phyloP scores from a whole-genome alignment of 37 sponge, comb jelly and placozoan genomes.

The Geodia barretti region DNA sequence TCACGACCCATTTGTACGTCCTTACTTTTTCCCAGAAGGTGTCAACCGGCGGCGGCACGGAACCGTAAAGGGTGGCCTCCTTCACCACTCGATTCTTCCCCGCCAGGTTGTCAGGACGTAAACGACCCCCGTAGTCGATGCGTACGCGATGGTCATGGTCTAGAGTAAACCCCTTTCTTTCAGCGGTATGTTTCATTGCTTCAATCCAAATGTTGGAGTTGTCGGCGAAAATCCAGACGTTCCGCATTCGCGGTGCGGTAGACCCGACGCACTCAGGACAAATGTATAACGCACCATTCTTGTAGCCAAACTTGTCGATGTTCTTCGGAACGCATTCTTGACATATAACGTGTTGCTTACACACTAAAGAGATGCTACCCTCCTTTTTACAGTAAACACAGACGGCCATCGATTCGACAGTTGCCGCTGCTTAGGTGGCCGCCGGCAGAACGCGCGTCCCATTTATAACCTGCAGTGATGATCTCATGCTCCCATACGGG shows the following conservation, averaged over 20 bases:
- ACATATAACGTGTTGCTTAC: neutral
- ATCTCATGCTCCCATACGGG: no score
- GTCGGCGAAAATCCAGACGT: neutral
- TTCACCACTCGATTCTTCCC: slow-evolving; percentile 17
- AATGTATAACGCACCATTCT: neutral
- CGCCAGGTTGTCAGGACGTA: slow-evolving; percentile 13
- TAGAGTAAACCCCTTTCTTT: neutral
- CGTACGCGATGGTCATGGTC: slow-evolving; percentile 38
- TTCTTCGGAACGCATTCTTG: neutral
- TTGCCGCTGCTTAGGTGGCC: neutral
- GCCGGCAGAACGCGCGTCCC: no score
- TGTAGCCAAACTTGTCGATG: neutral
- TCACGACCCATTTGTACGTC: slow-evolving; percentile 27
- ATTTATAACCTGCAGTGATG: no score
- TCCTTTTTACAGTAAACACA: neutral
- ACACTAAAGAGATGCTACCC: neutral
- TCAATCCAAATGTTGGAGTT: neutral
- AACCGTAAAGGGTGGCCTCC: slow-evolving; percentile 31
- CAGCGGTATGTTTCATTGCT: neutral
- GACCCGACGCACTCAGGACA: neutral
- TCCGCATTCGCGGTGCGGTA: neutral
- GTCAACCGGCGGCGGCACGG: slow-evolving; percentile 36
- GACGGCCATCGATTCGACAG: neutral
- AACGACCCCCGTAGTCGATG: slow-evolving; percentile 32
- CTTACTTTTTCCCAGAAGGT: slow-evolving; percentile 29